These are phyloP conservation scores for Ormyrus nitidulus DNA, from an alignment of 2,888 invertebrate genomes.

Conservation along the genomic window DNA sequence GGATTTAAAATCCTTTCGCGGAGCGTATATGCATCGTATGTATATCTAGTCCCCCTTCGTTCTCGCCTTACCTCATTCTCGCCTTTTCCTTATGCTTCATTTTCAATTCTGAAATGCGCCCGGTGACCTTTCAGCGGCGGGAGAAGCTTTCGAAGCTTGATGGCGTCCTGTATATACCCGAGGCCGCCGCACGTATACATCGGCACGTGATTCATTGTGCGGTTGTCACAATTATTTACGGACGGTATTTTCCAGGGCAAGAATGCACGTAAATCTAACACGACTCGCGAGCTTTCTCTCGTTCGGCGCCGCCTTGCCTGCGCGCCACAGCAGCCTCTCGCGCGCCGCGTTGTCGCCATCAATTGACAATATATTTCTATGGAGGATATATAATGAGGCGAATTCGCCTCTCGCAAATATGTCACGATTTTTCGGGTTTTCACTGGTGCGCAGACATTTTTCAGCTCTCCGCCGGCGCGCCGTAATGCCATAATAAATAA, in stretches of 20 bases:
- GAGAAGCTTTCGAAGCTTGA: background rate
- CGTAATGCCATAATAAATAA: slow-evolving; percentile 7
- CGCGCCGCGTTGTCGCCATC: slow-evolving; percentile 1
- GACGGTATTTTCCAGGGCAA: slow-evolving; percentile 28
- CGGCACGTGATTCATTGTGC: slow-evolving; percentile 37
- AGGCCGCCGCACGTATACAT: background rate
- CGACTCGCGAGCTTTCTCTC: background rate
- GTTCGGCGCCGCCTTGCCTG: background rate
- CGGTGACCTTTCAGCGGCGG: slow-evolving; percentile 23
- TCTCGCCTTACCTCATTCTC: background rate
- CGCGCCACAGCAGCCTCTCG: background rate
- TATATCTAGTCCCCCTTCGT: background rate
- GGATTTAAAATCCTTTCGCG: background rate
- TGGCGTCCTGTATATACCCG: background rate
- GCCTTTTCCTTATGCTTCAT: slow-evolving; percentile 16
- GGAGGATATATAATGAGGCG: slow-evolving; percentile 32
- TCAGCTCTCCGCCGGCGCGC: background rate
- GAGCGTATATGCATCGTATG: background rate
- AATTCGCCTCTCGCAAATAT: slow-evolving; percentile 14
- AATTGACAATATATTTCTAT: slow-evolving; percentile 31
- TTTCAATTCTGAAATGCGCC: slow-evolving; percentile 23
- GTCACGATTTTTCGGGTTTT: slow-evolving; percentile 31
- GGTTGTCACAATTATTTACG: slow-evolving; percentile 51
- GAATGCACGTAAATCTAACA: slow-evolving; percentile 45
- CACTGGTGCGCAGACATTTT: background rate